Conservation (phyloP, 37 sponge, comb jelly and placozoan genomes). For the Spongilla lacustris region DNA sequence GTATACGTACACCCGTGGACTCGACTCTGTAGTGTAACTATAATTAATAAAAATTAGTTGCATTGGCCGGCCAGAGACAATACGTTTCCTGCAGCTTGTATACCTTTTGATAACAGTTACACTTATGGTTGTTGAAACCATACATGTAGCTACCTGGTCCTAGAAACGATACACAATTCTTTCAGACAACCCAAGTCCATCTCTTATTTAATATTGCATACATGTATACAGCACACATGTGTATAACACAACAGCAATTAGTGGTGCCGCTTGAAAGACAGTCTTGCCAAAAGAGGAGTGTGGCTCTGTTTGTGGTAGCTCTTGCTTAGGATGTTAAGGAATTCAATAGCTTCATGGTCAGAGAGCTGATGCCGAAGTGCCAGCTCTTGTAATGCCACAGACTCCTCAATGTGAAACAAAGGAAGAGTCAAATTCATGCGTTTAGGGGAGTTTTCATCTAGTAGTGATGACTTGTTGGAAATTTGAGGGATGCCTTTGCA, state of each 20-base stretch:
- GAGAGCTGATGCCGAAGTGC: not conserved
- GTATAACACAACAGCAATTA: not conserved
- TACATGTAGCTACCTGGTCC: no score
- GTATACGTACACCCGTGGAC: no score
- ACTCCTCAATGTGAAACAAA: constrained; percentile 4
- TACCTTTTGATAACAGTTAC: no score
- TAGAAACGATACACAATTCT: no score
- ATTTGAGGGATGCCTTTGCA: constrained; percentile 44
- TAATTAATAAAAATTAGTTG: no score
- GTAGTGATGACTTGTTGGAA: not conserved
- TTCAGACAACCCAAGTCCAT: no score
- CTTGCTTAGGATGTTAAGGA: not conserved
- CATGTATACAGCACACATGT: no score
- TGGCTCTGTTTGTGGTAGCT: not conserved
- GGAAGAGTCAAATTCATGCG: constrained; percentile 33
- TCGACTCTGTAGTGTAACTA: no score
- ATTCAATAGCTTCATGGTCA: not conserved
- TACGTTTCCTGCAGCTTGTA: no score
- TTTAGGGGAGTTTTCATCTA: not conserved
- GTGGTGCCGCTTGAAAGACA: not conserved
- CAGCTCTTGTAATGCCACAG: not conserved
- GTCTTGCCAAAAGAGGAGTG: not conserved
- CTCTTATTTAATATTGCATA: no score
- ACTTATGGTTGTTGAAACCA: no score
- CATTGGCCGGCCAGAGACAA: no score